Conservation (phyloP, 2,113 vertebrate species). For the Clinocottus analis region DNA sequence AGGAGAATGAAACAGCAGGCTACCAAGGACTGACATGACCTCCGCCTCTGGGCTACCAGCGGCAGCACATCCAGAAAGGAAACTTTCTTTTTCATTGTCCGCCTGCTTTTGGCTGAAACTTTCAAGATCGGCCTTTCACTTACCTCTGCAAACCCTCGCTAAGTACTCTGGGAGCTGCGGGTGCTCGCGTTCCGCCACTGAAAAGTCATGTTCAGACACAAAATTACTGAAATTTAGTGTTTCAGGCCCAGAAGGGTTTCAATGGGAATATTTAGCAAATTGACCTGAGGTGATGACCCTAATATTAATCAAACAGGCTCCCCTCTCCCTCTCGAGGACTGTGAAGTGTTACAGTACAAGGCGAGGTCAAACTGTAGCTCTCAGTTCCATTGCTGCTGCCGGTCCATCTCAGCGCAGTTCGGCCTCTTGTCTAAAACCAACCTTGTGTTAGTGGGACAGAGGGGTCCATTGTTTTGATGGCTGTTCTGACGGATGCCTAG, state of each 20-base stretch:
- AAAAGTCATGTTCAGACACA: constrained; percentile 1
- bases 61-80: constrained; percentile 39
- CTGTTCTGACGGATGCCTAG: constrained; percentile 75
- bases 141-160: constrained; percentile 41
- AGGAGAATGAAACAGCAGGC: constrained; percentile 73
- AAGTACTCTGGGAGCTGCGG: constrained; percentile 32
- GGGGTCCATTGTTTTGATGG: constrained; percentile 67
- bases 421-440: constrained; percentile 72
- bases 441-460: constrained; percentile 77
- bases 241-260: neutral
- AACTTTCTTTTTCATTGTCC: constrained; percentile 57
- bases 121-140: constrained; percentile 52
- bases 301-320: constrained; percentile 3
- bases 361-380: constrained; percentile 57
- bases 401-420: constrained; percentile 34
- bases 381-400: constrained; percentile 45
- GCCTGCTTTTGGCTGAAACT: constrained; percentile 34
- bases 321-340: neutral
- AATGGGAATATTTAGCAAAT: neutral
- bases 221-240: neutral
- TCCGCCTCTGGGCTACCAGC: constrained; percentile 30
- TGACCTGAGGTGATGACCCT: neutral
- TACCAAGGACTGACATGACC: constrained; percentile 64
- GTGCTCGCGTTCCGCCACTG: constrained; percentile 7
- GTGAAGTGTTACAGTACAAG: constrained; percentile 35